Percentiles rank a stretch among this genome's conserved stretches.
Conservation (phyloP, 2,797 vertebrate genomes). For the Liasis olivaceus region DNA sequence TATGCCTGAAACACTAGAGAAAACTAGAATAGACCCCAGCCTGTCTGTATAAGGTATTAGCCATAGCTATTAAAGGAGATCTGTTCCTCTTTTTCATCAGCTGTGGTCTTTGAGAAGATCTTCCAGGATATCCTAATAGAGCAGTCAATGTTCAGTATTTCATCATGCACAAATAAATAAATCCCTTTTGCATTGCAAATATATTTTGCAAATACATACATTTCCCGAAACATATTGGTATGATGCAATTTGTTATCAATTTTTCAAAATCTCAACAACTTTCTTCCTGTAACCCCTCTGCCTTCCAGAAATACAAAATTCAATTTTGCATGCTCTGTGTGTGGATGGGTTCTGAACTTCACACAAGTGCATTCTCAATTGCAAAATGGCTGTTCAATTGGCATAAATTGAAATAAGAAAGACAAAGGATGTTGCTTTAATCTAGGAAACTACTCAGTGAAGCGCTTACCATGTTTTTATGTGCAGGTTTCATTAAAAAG, state of each 20-base stretch:
- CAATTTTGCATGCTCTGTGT: slow-evolving; percentile 6
- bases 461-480: slow-evolving; percentile 36
- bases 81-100: not conserved
- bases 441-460: slow-evolving; percentile 27
- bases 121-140: not conserved
- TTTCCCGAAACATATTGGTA: not conserved
- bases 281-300: not conserved
- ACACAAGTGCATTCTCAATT: slow-evolving; percentile 5
- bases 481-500: slow-evolving; percentile 31
- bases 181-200: not conserved
- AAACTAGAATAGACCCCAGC: not conserved
- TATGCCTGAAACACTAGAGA: not conserved
- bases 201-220: not conserved
- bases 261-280: not conserved
- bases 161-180: not conserved
- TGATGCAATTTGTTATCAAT: not conserved
- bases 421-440: slow-evolving; percentile 42
- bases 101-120: not conserved
- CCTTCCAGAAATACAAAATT: not conserved
- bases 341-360: not conserved
- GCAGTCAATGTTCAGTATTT: not conserved
- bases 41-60: not conserved
- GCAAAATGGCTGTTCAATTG: not conserved
- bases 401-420: slow-evolving; percentile 21
- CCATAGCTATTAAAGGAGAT: not conserved